Base-by-base conservation (phyloP, 2,797 vertebrate genomes). In the Spea hammondii region DNA sequence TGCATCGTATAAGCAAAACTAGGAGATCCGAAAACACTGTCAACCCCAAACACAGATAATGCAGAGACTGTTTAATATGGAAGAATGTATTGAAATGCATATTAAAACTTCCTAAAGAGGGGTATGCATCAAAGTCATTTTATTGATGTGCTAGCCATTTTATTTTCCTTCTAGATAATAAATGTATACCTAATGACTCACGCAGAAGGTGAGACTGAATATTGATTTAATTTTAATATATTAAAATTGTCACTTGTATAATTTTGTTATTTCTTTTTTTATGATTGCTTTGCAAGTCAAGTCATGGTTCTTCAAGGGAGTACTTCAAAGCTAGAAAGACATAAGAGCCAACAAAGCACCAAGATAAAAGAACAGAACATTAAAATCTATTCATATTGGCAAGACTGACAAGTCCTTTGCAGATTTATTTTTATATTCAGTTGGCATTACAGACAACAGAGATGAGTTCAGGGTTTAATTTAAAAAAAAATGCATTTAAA, bases 361-460 rank as follows among this genome's bases (percentile, higher is more conserved):
- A 46, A 73, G 79, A 82, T 77, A 73, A 82, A 82, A 82, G 65
- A 82, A 68, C 6, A 46, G 65, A 73, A 77, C 75, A 69, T 77
- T 82, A 73, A 51, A 67, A 73, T 82, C 74, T 73, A 74, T 79
- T 66, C 69, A 67, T 69, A 70, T 50, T 62, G 75, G 14, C 47
- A 70, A 32, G 9, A 62, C 74, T 72, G 74, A 73, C 79, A 77
- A 68, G 62, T 62, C 70, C 32, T n/a, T 59, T 66, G 44, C 74
- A 68, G 70, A 64, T 73, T 81, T 81, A 72, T 73, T 81, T 68
- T 67, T 47, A 32, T 32, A 82, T 82, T 73, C 74, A 7, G 12
- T 47, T 69, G 77, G 4, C 45, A 69, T 79, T 81, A 84, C 81
- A 69, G 8, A 74, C 54, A 82, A 49, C 12, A 53, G 62, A 70